Base-by-base conservation (phyloP, 2,797 vertebrate species). In the Enteromius viviparus region DNA sequence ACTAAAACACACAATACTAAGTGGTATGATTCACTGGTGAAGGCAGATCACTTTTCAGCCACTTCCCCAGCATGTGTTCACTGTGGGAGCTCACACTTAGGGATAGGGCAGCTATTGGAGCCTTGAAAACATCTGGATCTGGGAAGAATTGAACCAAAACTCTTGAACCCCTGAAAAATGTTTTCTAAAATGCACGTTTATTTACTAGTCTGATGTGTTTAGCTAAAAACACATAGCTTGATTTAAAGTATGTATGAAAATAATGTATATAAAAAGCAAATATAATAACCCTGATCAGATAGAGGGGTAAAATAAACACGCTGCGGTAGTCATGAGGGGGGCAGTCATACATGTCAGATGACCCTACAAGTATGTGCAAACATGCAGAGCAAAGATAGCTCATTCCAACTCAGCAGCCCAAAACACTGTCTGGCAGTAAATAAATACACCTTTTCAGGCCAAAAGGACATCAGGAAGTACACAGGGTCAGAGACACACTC, bases 351-450 rank as follows among this genome's bases (percentile, higher is more conserved):
- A 23, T 49, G 45, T 78, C 32, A 45, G 66, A 49, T 51, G 14
- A 45, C 42, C 19, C 32, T 80, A 26, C 15, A 79, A 71, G 23
- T 71, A n/a, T 72, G 53, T 62, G 79, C 79, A 81, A 62, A 64
- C 69, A 17, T 4, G 4, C 40, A 32, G n/a, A 51, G 12, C 14
- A 60, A 60, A 26, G 60, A 60, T 34, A 62, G 21, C 55, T 62
- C 53, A 62, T 8, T 26, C 40, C 15, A 64, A 47, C 55, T 45
- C 29, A 32, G 15, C 51, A 58, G 72, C 40, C 1, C 75, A 62
- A 40, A 70, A 47, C 68, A 70, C 42, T 70, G 34, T n/a, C n/a
- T 1, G 26, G 65, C 12, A 76, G 15, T 19, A 45, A 76, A 76
- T 45, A 45, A 19, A 76, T 26, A 19, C 15, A 62, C 23, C 37